A percentile compares a stretch with the other conserved stretches of the same genome.
Evolutionary conservation across 1,140 invertebrate species (phyloP).

Genomic region (Diorhabda carinulata): DNA sequence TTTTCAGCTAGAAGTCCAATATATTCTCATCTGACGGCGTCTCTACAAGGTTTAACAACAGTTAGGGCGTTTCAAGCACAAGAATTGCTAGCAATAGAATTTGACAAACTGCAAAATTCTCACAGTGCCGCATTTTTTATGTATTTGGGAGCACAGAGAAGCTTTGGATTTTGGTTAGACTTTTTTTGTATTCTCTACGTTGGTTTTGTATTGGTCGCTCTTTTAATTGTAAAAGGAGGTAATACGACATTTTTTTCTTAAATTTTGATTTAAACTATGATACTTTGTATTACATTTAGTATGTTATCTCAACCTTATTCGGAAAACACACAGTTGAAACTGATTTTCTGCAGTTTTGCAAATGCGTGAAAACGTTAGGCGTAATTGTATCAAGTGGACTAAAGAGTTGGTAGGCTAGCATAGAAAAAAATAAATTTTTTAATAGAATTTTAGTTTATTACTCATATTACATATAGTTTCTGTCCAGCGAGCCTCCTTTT

Average conservation of each 20-base stretch:
- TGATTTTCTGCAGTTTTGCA: too few relatives aligned
- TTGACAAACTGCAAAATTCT: conserved; percentile 56
- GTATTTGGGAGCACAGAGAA: conserved; percentile 62
- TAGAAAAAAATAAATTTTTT: too few relatives aligned
- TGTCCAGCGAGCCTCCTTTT: too few relatives aligned
- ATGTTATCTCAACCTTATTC: too few relatives aligned
- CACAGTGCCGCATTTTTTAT: conserved; percentile 65
- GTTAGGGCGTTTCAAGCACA: conserved; percentile 71
- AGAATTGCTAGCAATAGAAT: conserved; percentile 65
- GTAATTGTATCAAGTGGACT: too few relatives aligned
- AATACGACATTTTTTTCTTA: conserved; percentile 12
- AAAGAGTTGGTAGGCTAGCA: too few relatives aligned
- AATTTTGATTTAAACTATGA: too few relatives aligned
- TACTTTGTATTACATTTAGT: too few relatives aligned
- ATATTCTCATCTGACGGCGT: conserved; percentile 76
- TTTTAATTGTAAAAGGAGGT: conserved; percentile 49
- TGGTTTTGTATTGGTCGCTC: conserved; percentile 55
- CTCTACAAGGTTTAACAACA: conserved; percentile 73
- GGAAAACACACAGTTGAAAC: too few relatives aligned
- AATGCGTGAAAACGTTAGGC: too few relatives aligned
- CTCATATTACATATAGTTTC: too few relatives aligned
- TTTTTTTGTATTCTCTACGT: conserved; percentile 69
- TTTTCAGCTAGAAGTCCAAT: conserved; percentile 69
- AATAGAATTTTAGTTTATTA: too few relatives aligned
- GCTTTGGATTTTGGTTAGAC: conserved; percentile 58